Percentiles rank a stretch among this genome's conserved stretches.
phyloP scores from a whole-genome alignment of 1,140 invertebrate genomes.

The Bombyx mandarina region DNA sequence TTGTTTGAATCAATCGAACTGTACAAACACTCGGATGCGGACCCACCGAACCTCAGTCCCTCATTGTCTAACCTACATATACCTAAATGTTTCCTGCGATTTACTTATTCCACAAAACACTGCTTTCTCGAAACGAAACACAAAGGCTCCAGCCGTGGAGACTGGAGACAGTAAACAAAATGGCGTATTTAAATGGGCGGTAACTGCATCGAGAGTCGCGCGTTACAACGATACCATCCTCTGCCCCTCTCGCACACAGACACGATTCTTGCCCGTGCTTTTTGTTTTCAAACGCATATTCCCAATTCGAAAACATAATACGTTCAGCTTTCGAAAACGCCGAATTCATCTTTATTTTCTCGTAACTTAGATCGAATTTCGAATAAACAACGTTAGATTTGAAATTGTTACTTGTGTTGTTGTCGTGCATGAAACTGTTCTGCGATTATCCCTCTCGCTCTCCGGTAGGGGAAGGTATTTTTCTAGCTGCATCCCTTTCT shows the following conservation, averaged over 20 bases:
- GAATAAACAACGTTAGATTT: slow-evolving; percentile 5
- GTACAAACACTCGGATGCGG: no score
- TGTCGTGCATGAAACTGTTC: slow-evolving; percentile 57
- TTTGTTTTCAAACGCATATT: not conserved
- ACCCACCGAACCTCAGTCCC: not conserved
- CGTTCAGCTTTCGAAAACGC: slow-evolving; percentile 13
- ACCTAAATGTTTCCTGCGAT: slow-evolving; percentile 60
- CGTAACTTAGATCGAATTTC: slow-evolving; percentile 17
- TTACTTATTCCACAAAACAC: slow-evolving; percentile 58
- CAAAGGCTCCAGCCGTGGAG: slow-evolving; percentile 37
- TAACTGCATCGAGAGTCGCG: slow-evolving; percentile 51
- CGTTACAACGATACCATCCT: slow-evolving; percentile 40
- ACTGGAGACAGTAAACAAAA: slow-evolving; percentile 67
- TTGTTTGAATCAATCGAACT: no score
- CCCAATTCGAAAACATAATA: slow-evolving; percentile 11
- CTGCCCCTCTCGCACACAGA: slow-evolving; percentile 40
- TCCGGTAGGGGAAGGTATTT: slow-evolving; percentile 34
- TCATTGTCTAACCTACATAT: slow-evolving; percentile 31
- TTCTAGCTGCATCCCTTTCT: slow-evolving; percentile 48
- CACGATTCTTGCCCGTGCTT: slow-evolving; percentile 6
- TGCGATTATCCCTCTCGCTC: slow-evolving; percentile 47
- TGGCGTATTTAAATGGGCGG: slow-evolving; percentile 70
- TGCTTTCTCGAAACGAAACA: slow-evolving; percentile 38
- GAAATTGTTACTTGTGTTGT: not conserved
- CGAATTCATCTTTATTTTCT: slow-evolving; percentile 23